Evolutionary conservation across 2,888 invertebrate genomes (phyloP), one percentile per base, ranked within the genome.

Genomic region (Mystacides longicornis): DNA sequence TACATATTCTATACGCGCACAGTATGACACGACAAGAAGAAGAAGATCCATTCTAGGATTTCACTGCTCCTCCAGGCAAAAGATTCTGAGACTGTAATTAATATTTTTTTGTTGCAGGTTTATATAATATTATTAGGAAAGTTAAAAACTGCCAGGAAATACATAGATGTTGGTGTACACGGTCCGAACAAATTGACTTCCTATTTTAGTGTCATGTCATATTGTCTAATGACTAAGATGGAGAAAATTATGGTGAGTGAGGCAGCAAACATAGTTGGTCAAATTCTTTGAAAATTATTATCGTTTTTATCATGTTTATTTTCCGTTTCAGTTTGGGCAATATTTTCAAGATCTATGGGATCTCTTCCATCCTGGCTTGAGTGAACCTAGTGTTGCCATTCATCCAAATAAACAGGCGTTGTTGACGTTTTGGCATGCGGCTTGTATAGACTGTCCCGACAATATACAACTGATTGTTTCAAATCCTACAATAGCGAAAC

Each of bases 331-430:
- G 93, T 93, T 95, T 73, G 90, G 93, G n/a, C 89, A 87, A 63
- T 92, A 89, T 72, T 89, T 94, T 75, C 81, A 86, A 64, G 92
- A 94, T 66, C 75, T 96, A 42, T 96, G 95, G 95, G 90, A 93
- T 64, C 74, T 96, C 55, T 96, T 95, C 72, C 94, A 95, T 77
- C 94, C 95, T 1, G 89, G 92, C 65, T 80, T 95, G 60, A 92
- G 93, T 9, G 95, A 96, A 74, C 95, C 95, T 1, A 90, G 93
- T 52, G 93, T 95, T 64, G 89, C 95, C 20, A 91, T 94, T 54
- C 93, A 95, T 74, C 93, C 94, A 67, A 95, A 95, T 72, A 95
- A 95, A 70, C 95, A 95, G 70, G 92, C 94, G 2, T 72, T 96
- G 63, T 78, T 96, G 16, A 83, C 90, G 27, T 95, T 93, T 76